Evolutionary conservation across 1,140 invertebrate genomes (phyloP).

Genomic region (Cherax destructor): DNA sequence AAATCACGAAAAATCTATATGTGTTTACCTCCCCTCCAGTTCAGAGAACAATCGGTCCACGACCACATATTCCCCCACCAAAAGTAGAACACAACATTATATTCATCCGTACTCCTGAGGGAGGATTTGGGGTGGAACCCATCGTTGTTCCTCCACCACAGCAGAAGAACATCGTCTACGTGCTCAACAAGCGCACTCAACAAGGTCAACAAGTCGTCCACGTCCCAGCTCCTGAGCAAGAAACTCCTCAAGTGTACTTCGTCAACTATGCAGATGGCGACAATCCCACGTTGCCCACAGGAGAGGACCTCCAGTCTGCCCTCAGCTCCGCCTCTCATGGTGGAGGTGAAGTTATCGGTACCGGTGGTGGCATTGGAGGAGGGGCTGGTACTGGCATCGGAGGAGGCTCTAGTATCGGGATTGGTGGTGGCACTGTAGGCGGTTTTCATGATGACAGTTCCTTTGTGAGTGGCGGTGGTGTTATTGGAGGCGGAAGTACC

Average conservation of each 20-base stretch:
- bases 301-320: slow-evolving; percentile 34
- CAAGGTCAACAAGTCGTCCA: slow-evolving; percentile 21
- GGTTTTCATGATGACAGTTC: neutral
- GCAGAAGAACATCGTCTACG: slow-evolving; percentile 44
- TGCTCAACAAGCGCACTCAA: slow-evolving; percentile 30
- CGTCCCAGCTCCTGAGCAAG: slow-evolving; percentile 9
- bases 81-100: slow-evolving; percentile 20
- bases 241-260: slow-evolving; percentile 37
- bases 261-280: slow-evolving; percentile 41
- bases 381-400: neutral
- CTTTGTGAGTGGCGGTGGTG: neutral
- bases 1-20: slow-evolving; percentile 20
- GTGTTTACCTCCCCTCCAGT: slow-evolving; percentile 3
- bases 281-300: slow-evolving; percentile 40
- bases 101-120: slow-evolving; percentile 44
- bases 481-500: neutral
- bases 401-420: neutral
- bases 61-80: slow-evolving; percentile 9
- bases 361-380: neutral
- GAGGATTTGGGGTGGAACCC: too few relatives aligned
- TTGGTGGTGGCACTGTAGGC: too few relatives aligned
- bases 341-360: slow-evolving; percentile 29
- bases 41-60: neutral
- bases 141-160: slow-evolving; percentile 36
- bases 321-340: slow-evolving; percentile 34